Evolutionary conservation across 2,113 vertebrate genomes (phyloP), one percentile per base, ranked within the genome.

Genomic region (Nibea albiflora): DNA sequence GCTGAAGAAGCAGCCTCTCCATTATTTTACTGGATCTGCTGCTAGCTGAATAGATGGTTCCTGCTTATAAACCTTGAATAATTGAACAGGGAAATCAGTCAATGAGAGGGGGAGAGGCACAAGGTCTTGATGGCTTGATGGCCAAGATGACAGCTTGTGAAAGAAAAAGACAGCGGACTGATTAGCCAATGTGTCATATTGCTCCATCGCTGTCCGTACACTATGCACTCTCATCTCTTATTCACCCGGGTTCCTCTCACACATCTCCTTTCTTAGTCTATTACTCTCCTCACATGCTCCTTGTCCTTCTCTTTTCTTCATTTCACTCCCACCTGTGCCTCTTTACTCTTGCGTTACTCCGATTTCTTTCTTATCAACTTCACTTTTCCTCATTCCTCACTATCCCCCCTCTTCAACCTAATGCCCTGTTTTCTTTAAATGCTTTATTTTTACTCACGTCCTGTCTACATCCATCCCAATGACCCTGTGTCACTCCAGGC

Each of bases 1-100:
- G 85, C 90, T 83, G 89, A 90, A 89, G 88, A 91, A 88, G 76
- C 90, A 63, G 73, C 67, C 77, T 83, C 88, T 76, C 93, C 81
- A 90, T 92, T 84, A 88, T 92, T 92, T 90, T 78, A 90, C 89
- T 88, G 83, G 90, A 88, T 91, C 77, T 83, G 76, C 82, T 88
- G 88, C 82, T 44, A 47, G 89, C 83, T 87, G 90, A 92, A 94
- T 93, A 80, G 90, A 93, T 88, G 92, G 86, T 80, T 73, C 68
- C 83, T 94, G 92, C 92, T 93, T 94, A 94, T 94, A 92, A 94
- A 94, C 85, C 87, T 87, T 94, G 90, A 94, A 94, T 95, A 92
- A 94, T 93, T 92, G 92, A 95, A 90, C 76, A 90, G 82, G 76
- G 80, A 76, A 92, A 93, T 93, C 89, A 87, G 90, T 94, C 89